Evolutionary conservation across 1,140 invertebrate genomes (phyloP).

Genomic region (Drosophila virilis): DNA sequence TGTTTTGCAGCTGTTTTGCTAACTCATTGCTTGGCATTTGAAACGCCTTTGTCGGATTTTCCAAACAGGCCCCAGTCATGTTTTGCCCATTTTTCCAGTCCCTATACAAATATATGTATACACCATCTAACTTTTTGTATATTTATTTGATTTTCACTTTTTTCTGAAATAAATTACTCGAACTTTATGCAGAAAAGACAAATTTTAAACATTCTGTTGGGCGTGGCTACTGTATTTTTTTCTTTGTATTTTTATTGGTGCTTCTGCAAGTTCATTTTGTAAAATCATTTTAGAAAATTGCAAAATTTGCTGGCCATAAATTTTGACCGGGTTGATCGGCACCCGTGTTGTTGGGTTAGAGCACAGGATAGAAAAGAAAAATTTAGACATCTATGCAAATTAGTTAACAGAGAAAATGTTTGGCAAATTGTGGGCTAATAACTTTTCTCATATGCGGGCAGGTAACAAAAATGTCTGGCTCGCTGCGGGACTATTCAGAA

Average conservation of each 20-base stretch:
- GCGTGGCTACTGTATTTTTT: slow-evolving; percentile 34
- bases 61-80: slow-evolving; percentile 43
- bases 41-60: slow-evolving; percentile 62
- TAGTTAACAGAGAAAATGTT: slow-evolving; percentile 27
- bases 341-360: too few relatives aligned
- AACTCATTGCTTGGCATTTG: slow-evolving; percentile 51
- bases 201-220: slow-evolving; percentile 49
- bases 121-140: slow-evolving; percentile 22
- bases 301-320: slow-evolving; percentile 31
- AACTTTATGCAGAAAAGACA: slow-evolving; percentile 42
- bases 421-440: slow-evolving; percentile 31
- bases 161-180: slow-evolving; percentile 52
- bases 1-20: slow-evolving; percentile 45
- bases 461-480: background rate
- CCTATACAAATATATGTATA: slow-evolving; percentile 13
- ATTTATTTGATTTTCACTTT: slow-evolving; percentile 21
- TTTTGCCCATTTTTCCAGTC: slow-evolving; percentile 48
- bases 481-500: background rate
- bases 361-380: slow-evolving; percentile 14
- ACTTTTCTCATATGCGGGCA: slow-evolving; percentile 37
- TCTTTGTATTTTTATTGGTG: background rate
- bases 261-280: slow-evolving; percentile 32
- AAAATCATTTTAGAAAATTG: slow-evolving; percentile 34
- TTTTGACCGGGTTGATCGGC: slow-evolving; percentile 24
- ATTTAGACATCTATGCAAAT: slow-evolving; percentile 23